Evolutionary conservation across 2,888 invertebrate genomes (phyloP).

Genomic region (Pedicia rivosa): DNA sequence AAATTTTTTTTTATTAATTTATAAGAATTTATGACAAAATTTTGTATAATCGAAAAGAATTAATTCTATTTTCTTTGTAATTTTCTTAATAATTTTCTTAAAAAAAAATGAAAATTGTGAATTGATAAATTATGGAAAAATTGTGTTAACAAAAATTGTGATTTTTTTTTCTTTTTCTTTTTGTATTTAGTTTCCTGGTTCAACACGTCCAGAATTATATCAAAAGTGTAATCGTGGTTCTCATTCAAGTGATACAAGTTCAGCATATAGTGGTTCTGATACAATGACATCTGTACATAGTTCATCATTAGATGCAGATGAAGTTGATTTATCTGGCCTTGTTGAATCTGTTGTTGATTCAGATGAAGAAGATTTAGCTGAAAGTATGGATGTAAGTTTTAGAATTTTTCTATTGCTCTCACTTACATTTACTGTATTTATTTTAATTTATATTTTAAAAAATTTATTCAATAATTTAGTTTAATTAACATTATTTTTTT

Average conservation of each 20-base stretch:
- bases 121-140: no score
- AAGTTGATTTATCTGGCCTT: slow-evolving; percentile 84
- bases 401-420: no score
- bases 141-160: no score
- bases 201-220: slow-evolving; percentile 50
- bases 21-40: no score
- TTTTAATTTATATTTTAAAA: neutral
- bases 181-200: slow-evolving; percentile 1
- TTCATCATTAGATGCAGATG: slow-evolving; percentile 63
- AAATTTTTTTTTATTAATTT: no score
- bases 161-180: no score
- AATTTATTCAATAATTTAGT: neutral
- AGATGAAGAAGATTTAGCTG: slow-evolving; percentile 82
- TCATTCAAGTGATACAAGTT: slow-evolving; percentile 86
- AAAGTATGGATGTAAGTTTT: slow-evolving; percentile 63
- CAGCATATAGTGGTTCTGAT: slow-evolving; percentile 92
- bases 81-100: no score
- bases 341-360: slow-evolving; percentile 93
- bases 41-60: no score
- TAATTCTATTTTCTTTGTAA: no score
- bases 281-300: slow-evolving; percentile 89
- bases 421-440: no score
- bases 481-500: neutral
- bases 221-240: slow-evolving; percentile 72
- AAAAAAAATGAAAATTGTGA: no score